Base-by-base conservation (phyloP, 2,888 invertebrate genomes). In the Ferdinandea cuprea region DNA sequence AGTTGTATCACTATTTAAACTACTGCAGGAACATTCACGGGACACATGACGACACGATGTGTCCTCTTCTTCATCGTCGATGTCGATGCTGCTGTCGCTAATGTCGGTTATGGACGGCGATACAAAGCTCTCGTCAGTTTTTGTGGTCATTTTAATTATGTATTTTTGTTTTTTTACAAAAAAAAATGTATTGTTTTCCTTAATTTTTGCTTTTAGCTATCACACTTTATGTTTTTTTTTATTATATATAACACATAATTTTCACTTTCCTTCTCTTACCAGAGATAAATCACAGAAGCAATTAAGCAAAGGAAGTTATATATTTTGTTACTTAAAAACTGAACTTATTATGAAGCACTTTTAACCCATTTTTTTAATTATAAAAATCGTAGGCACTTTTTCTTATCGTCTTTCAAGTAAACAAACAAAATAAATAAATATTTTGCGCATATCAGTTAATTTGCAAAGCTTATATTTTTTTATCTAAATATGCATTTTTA, bases 11-110 rank as follows among this genome's bases (percentile, higher is more conserved):
- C 85, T 86, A 66, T 85, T 86, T 46, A 84, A 65, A 73, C 85
- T 80, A 54, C 85, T 85, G 44, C 80, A 86, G 85, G 86, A 86
- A 85, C 85, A 86, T 66, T 85, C 85, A 19, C 76, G 79, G 25
- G 83, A 83, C 9, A 68, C 59, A 11, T 83, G 85, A 77, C 84
- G 85, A 11, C 85, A 86, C 6, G 86, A 85, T 19, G 87, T 87
- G 48, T 87, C 87, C 13, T 87, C 88, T 15, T 52, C 87, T 11
- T 87, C 88, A 13, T 54, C 54, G 52, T 89, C 88, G 76, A 89
- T 87, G 65, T 90, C 89, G 42, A 89, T 89, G 73, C 89, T 89
- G 58, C 87, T 88, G 78, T 88, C 88, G 74, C 86, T 88, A 68
- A 88, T 87, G 40, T 87, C 86, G 61, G 83, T 86, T 80, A 79